phyloP scores from a whole-genome alignment of 2,113 vertebrate genomes.

The Labeo rohita region DNA sequence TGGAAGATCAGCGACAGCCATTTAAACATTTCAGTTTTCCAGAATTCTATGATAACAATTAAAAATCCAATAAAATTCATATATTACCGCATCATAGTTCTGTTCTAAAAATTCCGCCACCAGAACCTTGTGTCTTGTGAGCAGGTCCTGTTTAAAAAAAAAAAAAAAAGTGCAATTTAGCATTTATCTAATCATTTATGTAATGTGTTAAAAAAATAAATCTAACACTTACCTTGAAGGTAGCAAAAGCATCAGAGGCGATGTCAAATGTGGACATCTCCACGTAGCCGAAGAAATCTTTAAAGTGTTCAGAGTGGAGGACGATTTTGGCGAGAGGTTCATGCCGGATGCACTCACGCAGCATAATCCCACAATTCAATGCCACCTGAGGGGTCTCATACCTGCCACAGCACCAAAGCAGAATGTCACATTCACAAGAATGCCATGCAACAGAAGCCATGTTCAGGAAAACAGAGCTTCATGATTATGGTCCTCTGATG shows the following conservation, averaged over 20 bases:
- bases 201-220: background rate
- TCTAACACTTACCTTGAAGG: conserved; percentile 88
- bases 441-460: background rate
- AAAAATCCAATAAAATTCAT: background rate
- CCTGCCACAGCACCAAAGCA: conserved; percentile 65
- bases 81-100: conserved; percentile 89
- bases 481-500: background rate
- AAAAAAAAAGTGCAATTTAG: background rate
- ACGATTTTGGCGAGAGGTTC: conserved; percentile 93
- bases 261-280: conserved; percentile 98
- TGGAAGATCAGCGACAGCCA: conserved; percentile 65
- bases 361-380: conserved; percentile 95
- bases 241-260: conserved; percentile 97
- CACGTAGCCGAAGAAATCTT: conserved; percentile 93
- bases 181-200: background rate
- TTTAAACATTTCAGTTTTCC: background rate
- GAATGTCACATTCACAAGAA: background rate
- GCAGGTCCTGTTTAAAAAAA: conserved; percentile 83
- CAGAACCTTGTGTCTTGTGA: conserved; percentile 93
- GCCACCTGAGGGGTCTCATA: conserved; percentile 94
- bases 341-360: conserved; percentile 95
- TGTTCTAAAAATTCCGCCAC: conserved; percentile 93
- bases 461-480: background rate
- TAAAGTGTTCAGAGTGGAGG: conserved; percentile 89
- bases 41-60: background rate